Percentiles rank a stretch among this genome's conserved stretches.
Conservation (phyloP, 2,113 vertebrate species). For the Macaca nemestrina region DNA sequence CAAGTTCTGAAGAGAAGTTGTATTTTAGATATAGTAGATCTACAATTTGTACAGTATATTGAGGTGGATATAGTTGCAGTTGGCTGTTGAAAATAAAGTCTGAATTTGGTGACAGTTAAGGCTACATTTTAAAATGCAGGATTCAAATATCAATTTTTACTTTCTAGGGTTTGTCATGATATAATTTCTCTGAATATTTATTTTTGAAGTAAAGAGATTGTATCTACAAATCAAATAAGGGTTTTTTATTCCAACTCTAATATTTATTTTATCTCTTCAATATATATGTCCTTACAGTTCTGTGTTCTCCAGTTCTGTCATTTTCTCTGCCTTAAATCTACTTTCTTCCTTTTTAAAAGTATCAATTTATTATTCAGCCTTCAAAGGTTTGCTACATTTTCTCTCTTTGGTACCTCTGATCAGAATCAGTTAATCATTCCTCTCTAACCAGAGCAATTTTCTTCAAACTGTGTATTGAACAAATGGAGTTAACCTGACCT, state of each 20-base stretch:
- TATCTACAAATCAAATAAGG: neutral
- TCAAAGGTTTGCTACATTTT: neutral
- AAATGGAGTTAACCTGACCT: neutral
- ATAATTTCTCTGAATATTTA: neutral
- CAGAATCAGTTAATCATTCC: neutral
- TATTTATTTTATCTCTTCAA: neutral
- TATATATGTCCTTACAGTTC: neutral
- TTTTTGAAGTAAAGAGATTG: neutral
- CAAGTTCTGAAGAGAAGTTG: neutral
- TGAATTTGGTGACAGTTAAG: neutral
- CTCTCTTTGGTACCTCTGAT: neutral
- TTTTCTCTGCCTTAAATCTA: neutral
- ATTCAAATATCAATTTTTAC: neutral
- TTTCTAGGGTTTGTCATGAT: neutral
- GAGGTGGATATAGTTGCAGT: neutral
- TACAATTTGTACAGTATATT: neutral
- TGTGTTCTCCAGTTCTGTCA: neutral
- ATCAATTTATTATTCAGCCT: neutral
- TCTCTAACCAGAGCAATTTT: neutral
- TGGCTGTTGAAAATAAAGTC: neutral
- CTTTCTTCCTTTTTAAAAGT: neutral
- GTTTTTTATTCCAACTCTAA: neutral
- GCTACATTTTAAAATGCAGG: neutral
- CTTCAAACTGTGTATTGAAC: neutral
- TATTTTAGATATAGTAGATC: neutral